Percentiles rank a stretch among this genome's conserved stretches.
Evolutionary conservation across 2,797 vertebrate genomes (phyloP).

Genomic region (Cichlasoma orientale): DNA sequence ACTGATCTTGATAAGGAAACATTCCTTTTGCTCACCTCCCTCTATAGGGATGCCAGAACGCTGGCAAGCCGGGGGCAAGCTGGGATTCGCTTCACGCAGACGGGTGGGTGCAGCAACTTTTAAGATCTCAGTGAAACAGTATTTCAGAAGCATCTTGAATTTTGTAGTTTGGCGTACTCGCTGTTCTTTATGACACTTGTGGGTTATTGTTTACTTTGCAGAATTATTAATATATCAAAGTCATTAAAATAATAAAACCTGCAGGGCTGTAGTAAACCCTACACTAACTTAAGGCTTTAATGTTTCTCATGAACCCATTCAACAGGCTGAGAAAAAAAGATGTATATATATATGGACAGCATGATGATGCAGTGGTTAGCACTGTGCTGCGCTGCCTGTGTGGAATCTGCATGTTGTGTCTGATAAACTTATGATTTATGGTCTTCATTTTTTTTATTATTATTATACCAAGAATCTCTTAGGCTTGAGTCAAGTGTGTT

Average conservation of each 20-base stretch:
- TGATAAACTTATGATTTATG: not conserved
- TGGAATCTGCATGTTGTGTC: not conserved
- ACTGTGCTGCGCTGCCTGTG: too few species aligned
- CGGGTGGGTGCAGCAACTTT: constrained; percentile 1
- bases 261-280: not conserved
- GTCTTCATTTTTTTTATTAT: not conserved
- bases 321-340: not conserved
- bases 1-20: not conserved
- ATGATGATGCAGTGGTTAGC: not conserved
- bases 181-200: not conserved
- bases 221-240: not conserved
- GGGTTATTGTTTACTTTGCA: not conserved
- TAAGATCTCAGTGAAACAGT: not conserved
- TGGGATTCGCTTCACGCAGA: not conserved
- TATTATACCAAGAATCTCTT: not conserved
- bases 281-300: not conserved
- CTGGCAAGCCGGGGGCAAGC: not conserved
- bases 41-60: constrained; percentile 6
- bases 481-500: not conserved
- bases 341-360: too few species aligned
- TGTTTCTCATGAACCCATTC: not conserved
- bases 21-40: not conserved
- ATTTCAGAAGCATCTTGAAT: not conserved
- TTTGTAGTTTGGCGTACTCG: not conserved
- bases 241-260: not conserved